Evolutionary conservation across 1,140 invertebrate species (phyloP), one percentile per base, ranked within the genome.

Genomic region (Zaprionus tsacasi): DNA sequence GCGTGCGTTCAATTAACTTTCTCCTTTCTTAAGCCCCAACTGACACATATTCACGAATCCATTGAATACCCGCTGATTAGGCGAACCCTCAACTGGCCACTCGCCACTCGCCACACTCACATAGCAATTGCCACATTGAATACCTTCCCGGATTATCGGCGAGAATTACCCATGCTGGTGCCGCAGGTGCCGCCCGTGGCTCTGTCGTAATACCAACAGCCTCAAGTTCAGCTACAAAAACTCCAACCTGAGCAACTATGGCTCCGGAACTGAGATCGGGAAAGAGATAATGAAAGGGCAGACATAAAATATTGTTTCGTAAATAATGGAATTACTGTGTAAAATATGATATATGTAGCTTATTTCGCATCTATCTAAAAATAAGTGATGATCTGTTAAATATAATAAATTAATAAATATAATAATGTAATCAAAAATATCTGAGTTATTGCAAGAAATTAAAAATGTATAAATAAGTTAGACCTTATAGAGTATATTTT

Each of bases 31-130:
- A 45, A 45, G 40, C 40, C n/a, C n/a, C 40, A 2, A 1, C 40
- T 45, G 40, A 45, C 40, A 45, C 40, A 45, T 45, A 45, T 45
- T 45, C 40, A 45, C n/a, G n/a, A 45, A 15, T 45, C n/a, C 40
- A 45, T 45, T 45, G 40, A 45, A 45, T 45, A 15, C 40, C 40
- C 40, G 40, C n/a, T 45, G 40, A 45, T 45, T 15, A 45, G 40
- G 40, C 40, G 40, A 45, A n/a, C 40, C 40, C 40, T 45, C 40
- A 3, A 15, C n/a, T 8, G 6, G 40, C 40, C 40, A 43, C 40
- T 43, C 7, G 40, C 33, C 33, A 7, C 33, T 6, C n/a, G n/a
- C n/a, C n/a, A n/a, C n/a, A n/a, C n/a, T 10, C 33, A 33, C 30
- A 33, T 1, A 15, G 40, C 40, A 45, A 45, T 45, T 45, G 40